Percentiles rank a stretch among this genome's conserved stretches.
Conservation (phyloP, 2,797 vertebrate species). For the Typhlichthys eigenmanni region DNA sequence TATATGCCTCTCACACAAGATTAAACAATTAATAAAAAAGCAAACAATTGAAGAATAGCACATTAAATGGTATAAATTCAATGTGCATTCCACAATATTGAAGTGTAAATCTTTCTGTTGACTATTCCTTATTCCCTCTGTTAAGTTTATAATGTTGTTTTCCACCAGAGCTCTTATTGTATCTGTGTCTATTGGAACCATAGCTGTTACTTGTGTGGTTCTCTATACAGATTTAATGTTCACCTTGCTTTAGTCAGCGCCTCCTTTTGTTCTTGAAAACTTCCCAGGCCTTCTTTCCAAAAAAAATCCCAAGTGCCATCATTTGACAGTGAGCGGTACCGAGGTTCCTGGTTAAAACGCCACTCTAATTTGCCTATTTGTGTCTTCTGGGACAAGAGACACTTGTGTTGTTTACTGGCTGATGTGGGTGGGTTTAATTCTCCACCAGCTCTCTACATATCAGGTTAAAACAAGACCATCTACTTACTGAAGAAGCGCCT, state of each 20-base stretch:
- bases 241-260: conserved; percentile 33
- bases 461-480: conserved; percentile 60
- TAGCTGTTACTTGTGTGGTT: conserved; percentile 48
- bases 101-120: too few species aligned
- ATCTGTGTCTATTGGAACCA: conserved; percentile 34
- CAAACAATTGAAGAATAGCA: conserved; percentile 6
- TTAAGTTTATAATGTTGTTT: conserved; percentile 32
- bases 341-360: conserved; percentile 66
- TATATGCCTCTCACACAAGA: conserved; percentile 45
- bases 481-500: conserved; percentile 37
- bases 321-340: conserved; percentile 52
- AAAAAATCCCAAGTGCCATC: conserved; percentile 46
- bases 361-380: conserved; percentile 69
- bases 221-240: conserved; percentile 55
- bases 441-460: conserved; percentile 25
- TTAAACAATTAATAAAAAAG: conserved; percentile 64
- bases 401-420: conserved; percentile 66
- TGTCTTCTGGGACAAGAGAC: conserved; percentile 52
- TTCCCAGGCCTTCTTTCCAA: conserved; percentile 56
- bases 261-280: conserved; percentile 64
- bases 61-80: neutral
- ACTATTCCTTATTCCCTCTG: conserved; percentile 40
- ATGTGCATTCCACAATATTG: too few species aligned
- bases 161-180: conserved; percentile 37
- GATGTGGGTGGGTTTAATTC: conserved; percentile 36